Conservation (phyloP, 2,888 invertebrate genomes). For the Apamea crenata region DNA sequence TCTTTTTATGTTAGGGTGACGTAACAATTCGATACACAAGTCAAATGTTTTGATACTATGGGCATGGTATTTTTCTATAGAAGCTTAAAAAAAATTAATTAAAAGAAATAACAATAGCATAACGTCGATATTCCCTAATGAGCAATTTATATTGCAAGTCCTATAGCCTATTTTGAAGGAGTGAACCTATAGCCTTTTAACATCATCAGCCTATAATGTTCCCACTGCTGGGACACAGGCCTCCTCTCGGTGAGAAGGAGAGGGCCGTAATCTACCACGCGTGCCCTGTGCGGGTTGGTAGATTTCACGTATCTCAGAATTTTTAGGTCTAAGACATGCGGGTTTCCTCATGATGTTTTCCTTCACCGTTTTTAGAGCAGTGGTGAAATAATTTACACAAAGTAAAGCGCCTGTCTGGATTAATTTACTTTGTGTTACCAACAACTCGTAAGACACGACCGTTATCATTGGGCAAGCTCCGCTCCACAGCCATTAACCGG, state of each 20-base stretch:
- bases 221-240: not conserved
- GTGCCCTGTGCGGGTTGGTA: not conserved
- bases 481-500: not conserved
- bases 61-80: no score
- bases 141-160: not conserved
- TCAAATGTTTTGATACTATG: not conserved
- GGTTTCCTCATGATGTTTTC: not conserved
- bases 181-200: no score
- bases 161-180: no score
- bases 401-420: not conserved
- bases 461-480: not conserved
- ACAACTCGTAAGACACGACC: not conserved
- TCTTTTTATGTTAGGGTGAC: conserved; percentile 53
- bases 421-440: not conserved
- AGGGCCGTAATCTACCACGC: not conserved
- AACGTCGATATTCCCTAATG: not conserved
- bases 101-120: not conserved
- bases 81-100: no score
- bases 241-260: not conserved
- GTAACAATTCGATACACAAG: not conserved
- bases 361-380: not conserved
- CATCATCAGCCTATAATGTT: not conserved
- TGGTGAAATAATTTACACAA: not conserved
- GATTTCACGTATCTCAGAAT: not conserved
- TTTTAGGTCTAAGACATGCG: not conserved